phyloP scores from a whole-genome alignment of 2,797 vertebrate genomes.

The Clamator glandarius region DNA sequence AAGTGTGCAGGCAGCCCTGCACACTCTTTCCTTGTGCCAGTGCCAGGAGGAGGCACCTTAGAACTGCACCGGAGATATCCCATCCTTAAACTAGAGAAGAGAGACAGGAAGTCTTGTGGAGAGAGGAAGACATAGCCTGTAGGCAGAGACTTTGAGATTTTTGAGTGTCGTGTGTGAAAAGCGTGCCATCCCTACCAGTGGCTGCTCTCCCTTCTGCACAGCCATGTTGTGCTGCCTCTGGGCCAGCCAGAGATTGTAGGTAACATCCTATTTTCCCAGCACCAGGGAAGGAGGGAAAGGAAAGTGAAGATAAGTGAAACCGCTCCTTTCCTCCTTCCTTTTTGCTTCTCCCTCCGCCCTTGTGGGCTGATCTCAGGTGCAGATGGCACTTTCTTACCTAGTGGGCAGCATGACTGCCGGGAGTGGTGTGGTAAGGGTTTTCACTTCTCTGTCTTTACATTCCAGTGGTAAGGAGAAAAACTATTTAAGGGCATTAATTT shows the following conservation, averaged over 20 bases:
- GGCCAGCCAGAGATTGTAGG: background rate
- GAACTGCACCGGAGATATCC: background rate
- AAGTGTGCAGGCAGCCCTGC: background rate
- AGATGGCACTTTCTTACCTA: background rate
- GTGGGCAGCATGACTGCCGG: background rate
- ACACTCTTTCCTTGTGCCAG: background rate
- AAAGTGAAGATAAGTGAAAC: background rate
- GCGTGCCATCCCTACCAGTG: rapidly evolving
- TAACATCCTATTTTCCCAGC: background rate
- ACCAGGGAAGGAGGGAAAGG: background rate
- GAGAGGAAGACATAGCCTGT: background rate
- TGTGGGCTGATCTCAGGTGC: background rate
- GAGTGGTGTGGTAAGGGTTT: background rate
- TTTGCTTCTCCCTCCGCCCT: background rate
- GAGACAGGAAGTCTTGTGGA: background rate
- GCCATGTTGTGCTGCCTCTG: background rate
- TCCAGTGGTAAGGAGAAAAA: background rate
- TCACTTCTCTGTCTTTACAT: background rate
- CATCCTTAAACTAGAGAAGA: background rate
- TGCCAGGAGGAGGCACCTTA: background rate
- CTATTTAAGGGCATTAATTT: slow-evolving; percentile 57
- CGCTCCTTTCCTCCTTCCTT: background rate
- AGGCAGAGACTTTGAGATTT: background rate
- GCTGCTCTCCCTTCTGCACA: background rate
- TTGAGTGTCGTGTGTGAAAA: background rate